Evolutionary conservation across 2,888 invertebrate genomes (phyloP), one percentile per base, ranked within the genome.

Genomic region (Furcula furcula): DNA sequence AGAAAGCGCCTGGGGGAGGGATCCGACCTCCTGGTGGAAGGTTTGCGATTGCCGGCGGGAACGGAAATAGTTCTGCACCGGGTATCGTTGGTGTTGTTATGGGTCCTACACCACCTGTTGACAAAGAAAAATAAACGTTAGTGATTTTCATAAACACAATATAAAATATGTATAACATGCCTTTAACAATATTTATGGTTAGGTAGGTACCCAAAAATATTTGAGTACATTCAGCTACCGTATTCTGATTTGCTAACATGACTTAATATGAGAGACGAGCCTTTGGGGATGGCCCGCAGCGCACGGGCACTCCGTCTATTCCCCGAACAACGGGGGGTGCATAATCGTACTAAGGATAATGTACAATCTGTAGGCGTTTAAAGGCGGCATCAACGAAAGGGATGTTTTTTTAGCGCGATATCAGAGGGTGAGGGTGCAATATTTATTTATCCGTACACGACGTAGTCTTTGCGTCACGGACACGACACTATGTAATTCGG

Each of bases 301-400:
- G 58, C 80, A 63, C 68, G 78, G 80, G 85, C 77, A 84, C 86
- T 85, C 77, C 69, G 76, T 59, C 74, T 78, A 86, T 83, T 86
- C 86, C 82, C 87, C 68, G 83, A 78, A 86, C 87, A 82, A 72
- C 82, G 85, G 78, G n/a, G 88, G 88, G 88, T 88, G 88, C 88
- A 88, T 88, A 88, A 88, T 88, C 86, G 84, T 81, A 86, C 84
- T 86, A 85, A 87, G 86, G 88, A 88, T 87, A 88, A 87, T 88
- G 87, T 88, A 88, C 88, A 88, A 88, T 88, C 88, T 88, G 88
- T 87, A 88, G 88, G 86, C 88, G 86, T 88, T 88, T 88, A 88
- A 87, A 88, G 87, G 83, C 86, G 79, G 86, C 86, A 80, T 83
- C 79, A 76, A 65, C 76, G 79, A 85, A 87, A 88, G 88, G 88